Evolutionary conservation across 2,888 invertebrate genomes (phyloP).

Genomic region (Congeria kusceri): DNA sequence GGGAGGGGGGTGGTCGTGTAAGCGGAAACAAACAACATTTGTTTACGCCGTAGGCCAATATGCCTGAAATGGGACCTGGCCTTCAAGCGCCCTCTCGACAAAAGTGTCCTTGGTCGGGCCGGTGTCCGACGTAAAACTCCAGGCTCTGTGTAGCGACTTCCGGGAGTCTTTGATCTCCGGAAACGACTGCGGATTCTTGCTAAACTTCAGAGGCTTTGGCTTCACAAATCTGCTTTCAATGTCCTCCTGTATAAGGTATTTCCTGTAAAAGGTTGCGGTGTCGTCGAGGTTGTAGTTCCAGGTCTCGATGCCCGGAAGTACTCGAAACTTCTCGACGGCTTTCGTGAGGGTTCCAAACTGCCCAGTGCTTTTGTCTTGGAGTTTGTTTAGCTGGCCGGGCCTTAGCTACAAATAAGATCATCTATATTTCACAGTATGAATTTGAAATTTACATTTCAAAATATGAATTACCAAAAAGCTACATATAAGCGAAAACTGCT

Average conservation of each 20-base stretch:
- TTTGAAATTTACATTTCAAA: no score
- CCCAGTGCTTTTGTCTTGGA: conserved; percentile 33
- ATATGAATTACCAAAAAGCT: no score
- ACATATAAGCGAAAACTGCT: no score
- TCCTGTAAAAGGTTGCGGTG: conserved; percentile 43
- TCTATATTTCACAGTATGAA: no score
- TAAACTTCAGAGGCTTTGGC: background rate
- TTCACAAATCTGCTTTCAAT: conserved; percentile 31
- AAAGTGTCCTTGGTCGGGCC: conserved; percentile 15
- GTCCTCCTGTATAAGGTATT: conserved; percentile 56
- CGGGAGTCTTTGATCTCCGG: conserved; percentile 17
- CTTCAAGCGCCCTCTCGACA: conserved; percentile 7
- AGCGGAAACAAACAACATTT: no score
- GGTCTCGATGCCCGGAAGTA: conserved; percentile 41
- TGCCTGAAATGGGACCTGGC: conserved; percentile 27
- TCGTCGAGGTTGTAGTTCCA: conserved; percentile 55
- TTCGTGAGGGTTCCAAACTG: background rate
- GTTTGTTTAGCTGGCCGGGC: conserved; percentile 40
- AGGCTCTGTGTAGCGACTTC: background rate
- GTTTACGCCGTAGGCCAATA: no score
- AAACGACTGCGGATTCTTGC: conserved; percentile 15
- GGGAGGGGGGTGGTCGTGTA: no score
- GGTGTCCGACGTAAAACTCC: conserved; percentile 35
- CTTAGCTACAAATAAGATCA: no score
- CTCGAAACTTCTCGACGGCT: conserved; percentile 21